Percentiles rank a stretch among this genome's conserved stretches.
Evolutionary conservation across 1,140 invertebrate species (phyloP).

Genomic region (Rhagoletis zephyria): DNA sequence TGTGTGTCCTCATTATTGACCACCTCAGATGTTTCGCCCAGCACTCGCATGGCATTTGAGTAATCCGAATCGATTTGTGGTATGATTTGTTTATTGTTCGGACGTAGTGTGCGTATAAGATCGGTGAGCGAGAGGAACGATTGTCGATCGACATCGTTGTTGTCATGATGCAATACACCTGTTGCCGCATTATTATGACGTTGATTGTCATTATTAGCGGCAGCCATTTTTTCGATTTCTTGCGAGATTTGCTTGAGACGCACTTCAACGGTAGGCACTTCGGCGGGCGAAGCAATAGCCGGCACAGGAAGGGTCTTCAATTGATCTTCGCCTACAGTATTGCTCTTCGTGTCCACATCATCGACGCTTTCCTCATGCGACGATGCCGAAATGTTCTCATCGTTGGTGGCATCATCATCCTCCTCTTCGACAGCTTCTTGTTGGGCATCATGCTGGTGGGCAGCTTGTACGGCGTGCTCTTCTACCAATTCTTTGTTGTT

Average conservation of each 20-base stretch:
- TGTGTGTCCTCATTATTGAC: slow-evolving; percentile 56
- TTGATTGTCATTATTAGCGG: slow-evolving; percentile 54
- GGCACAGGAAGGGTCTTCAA: slow-evolving; percentile 52
- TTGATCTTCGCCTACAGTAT: slow-evolving; percentile 58
- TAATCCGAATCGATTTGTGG: slow-evolving; percentile 73
- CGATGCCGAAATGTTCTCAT: background rate
- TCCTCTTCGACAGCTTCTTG: slow-evolving; percentile 61
- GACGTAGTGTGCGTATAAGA: slow-evolving; percentile 70
- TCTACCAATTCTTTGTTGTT: slow-evolving; percentile 30
- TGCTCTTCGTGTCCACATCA: slow-evolving; percentile 59
- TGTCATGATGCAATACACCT: slow-evolving; percentile 62
- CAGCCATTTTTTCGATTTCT: slow-evolving; percentile 69
- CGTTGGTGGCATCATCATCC: slow-evolving; percentile 8
- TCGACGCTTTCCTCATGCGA: slow-evolving; percentile 56
- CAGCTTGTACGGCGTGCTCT: slow-evolving; percentile 59
- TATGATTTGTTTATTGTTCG: slow-evolving; percentile 71
- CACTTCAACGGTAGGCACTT: slow-evolving; percentile 70
- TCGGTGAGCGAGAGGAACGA: slow-evolving; percentile 71
- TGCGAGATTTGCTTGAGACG: slow-evolving; percentile 71
- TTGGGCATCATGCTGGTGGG: slow-evolving; percentile 56
- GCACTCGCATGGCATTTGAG: slow-evolving; percentile 72
- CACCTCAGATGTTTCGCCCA: slow-evolving; percentile 68
- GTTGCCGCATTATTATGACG: slow-evolving; percentile 49
- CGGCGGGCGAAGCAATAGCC: slow-evolving; percentile 55
- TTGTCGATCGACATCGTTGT: slow-evolving; percentile 68